Evolutionary conservation across 2,797 vertebrate species (phyloP).

Genomic region (Megaceryle alcyon): DNA sequence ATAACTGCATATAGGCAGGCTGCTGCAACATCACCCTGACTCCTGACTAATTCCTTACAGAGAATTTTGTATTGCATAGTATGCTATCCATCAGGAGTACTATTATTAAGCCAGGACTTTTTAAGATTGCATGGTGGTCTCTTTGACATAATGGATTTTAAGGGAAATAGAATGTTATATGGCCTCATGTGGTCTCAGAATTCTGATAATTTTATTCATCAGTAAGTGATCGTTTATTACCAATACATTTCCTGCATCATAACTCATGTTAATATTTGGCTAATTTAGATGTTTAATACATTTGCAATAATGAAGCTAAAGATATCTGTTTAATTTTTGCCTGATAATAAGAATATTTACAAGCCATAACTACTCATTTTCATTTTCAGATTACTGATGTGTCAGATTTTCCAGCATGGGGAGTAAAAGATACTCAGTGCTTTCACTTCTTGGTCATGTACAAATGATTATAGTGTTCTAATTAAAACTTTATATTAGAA

Average conservation of each 20-base stretch:
- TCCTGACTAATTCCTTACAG: not conserved
- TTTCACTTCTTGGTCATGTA: not conserved
- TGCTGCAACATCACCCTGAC: not conserved
- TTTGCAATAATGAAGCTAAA: not conserved
- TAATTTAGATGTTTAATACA: not conserved
- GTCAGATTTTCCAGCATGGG: not conserved
- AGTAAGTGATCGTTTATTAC: not conserved
- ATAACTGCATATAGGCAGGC: not conserved
- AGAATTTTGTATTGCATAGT: not conserved
- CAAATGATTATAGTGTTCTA: not conserved
- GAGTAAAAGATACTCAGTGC: not conserved
- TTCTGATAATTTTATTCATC: not conserved
- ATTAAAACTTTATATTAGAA: not conserved
- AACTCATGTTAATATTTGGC: not conserved
- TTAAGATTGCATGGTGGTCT: not conserved
- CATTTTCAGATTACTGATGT: not conserved
- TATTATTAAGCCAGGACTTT: not conserved
- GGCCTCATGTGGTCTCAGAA: not conserved
- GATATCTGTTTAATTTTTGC: not conserved
- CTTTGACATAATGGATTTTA: not conserved
- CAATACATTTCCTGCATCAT: fast-evolving
- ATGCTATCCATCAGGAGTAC: not conserved
- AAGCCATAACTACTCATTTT: not conserved
- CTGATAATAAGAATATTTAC: not conserved
- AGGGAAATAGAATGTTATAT: not conserved